phyloP scores from a whole-genome alignment of 2,888 invertebrate genomes.

The Bugulina stolonifera region DNA sequence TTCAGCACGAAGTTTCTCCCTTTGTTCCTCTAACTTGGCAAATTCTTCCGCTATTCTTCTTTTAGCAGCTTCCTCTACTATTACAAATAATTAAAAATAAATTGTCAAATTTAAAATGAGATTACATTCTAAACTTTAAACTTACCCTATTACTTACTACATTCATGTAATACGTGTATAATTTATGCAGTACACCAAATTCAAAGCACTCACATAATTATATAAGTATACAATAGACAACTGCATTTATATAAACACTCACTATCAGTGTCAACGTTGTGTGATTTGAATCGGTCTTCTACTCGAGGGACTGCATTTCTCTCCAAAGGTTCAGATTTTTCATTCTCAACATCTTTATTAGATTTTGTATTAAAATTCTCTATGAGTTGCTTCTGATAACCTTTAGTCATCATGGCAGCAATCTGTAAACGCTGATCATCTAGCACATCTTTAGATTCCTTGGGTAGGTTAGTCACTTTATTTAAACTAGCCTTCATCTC shows the following conservation, averaged over 20 bases:
- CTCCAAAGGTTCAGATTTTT: neutral
- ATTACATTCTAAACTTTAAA: no score
- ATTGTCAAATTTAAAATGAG: no score
- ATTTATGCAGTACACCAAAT: neutral
- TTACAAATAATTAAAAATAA: no score
- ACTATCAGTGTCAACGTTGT: neutral
- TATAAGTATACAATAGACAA: no score
- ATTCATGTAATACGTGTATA: no score
- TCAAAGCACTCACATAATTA: no score
- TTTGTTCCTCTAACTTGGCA: neutral
- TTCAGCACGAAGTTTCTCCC: neutral
- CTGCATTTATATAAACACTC: neutral
- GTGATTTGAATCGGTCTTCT: neutral
- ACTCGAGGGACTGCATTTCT: neutral
- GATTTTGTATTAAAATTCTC: neutral
- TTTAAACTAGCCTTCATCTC: neutral
- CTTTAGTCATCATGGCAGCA: conserved; percentile 10
- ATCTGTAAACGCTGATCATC: neutral
- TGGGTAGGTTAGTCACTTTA: neutral
- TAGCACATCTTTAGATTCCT: no score
- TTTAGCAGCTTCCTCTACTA: neutral
- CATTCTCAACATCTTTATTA: no score
- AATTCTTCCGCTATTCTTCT: neutral
- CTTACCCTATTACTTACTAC: no score
- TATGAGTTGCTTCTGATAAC: neutral